Evolutionary conservation across 1,140 invertebrate species (phyloP), one percentile per base, ranked within the genome.

Genomic region (Fopius arisanus): DNA sequence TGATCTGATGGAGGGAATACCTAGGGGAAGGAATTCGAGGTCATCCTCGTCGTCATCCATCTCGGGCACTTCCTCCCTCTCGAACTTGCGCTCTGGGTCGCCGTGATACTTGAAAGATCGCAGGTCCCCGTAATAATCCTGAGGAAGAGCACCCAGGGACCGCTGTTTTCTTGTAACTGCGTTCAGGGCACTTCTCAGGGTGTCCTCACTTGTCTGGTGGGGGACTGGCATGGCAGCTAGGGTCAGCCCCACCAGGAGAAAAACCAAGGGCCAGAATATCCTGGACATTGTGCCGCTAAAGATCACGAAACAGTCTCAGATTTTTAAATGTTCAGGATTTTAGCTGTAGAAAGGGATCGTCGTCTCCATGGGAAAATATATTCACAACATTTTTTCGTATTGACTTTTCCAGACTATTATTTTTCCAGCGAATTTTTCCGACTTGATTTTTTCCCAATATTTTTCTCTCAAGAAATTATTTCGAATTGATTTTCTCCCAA

Each of bases 131-230:
- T 80, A 83, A 37, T 84, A 87, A 43, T 83, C 83, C 16, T 81
- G 81, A 0, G 80, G 63, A 33, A 79, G 80, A 29, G 75, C 43
- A 31, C 86, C 80, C 37, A 86, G 29, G 0, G 84, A 85, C 71
- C 83, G 81, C 74, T 89, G 88, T 26, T 89, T 88, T 69, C 87
- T 84, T n/a, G 84, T 81, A 26, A 89, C 79, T 3, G 86, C 87
- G 40, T 87, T 84, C 67, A 89, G 77, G 3, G 88, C 88, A 65
- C 83, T 84, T 51, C 78, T 80, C 6, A 89, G 48, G 0, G 87
- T 88, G 23, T 89, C 87, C 62, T 85, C 86, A 67, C 76, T 78
- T 0, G 70, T 71, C 21, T 78, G 77, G 28, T 75, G 81, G 7
- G 82, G 78, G 9, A 73, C 62, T 3, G 48, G 31, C 51, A 77